Base-by-base conservation (phyloP, 2,888 invertebrate species). In the Coenonympha arcania region DNA sequence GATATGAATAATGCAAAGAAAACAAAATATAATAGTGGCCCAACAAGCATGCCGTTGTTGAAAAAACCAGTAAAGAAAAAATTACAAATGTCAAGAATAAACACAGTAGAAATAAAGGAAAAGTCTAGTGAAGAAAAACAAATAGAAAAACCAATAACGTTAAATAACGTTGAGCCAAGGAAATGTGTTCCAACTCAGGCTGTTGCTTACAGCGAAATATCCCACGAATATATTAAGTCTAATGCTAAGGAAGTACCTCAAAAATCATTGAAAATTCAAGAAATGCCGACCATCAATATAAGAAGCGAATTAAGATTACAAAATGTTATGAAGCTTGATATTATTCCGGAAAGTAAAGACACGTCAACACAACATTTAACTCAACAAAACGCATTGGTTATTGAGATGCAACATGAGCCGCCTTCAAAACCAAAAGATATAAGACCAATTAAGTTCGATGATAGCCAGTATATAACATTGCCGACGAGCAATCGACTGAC, bases 261-360 rank as follows among this genome's bases (percentile, higher is more conserved):
- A 36, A 79, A 70, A 61, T 50, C 58, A 42, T 66, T 88, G 51
- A 65, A 76, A 58, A 61, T 87, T 56, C 88, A 88, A 71, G 66
- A 72, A 58, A 81, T 88, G 81, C 88, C 88, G 40, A 73, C 79
- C 47, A 80, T 89, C 52, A 82, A 79, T 61, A 89, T 89, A 54
- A 78, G 84, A 64, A 77, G 84, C 56, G 79, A 84, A 62, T 65
- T 88, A 18, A 84, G 74, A 44, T 73, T 79, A 52, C 88, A 88
- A 64, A 87, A 78, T 66, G 85, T 88, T 50, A 72, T 88, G 49
- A 75, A 82, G 22, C 69, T 88, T 59, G 79, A 87, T 61, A 89
- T 89, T 60, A 59, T 76, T 61, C 84, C 88, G 19, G 72, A 79
- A 37, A 58, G 46, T 40, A 62, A 59, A 4, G 60, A 63, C 48